Evolutionary conservation across 1,140 invertebrate species (phyloP).

Genomic region (Rhysida immarginata): DNA sequence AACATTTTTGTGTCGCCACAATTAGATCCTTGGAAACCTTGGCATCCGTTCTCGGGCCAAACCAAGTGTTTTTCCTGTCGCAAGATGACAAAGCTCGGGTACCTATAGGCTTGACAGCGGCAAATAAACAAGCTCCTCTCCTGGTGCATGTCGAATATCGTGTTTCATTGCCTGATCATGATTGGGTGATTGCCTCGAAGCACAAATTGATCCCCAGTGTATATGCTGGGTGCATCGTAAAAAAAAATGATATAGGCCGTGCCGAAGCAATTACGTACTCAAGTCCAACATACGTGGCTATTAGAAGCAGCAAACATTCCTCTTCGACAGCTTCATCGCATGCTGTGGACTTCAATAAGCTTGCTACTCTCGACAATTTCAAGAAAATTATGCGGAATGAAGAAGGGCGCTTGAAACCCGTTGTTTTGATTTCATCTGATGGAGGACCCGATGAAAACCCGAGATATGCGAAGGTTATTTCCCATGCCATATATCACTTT

Average conservation of each 20-base stretch:
- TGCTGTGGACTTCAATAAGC: conserved; percentile 22
- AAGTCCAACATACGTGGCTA: conserved; percentile 31
- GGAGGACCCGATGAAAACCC: conserved; percentile 32
- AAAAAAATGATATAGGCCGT: conserved; percentile 20
- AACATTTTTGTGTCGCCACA: conserved; percentile 17
- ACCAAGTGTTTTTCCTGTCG: conserved; percentile 19
- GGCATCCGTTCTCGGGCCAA: conserved; percentile 17
- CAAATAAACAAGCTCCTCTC: conserved; percentile 26
- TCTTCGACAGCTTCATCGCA: conserved; percentile 24
- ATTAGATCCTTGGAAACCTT: conserved; percentile 18
- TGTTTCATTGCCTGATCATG: conserved; percentile 29
- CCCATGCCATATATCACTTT: conserved; percentile 25
- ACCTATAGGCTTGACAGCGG: conserved; percentile 29
- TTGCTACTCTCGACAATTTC: conserved; percentile 15
- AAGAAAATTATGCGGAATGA: conserved; percentile 18
- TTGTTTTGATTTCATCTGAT: conserved; percentile 27
- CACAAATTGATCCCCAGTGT: conserved; percentile 28
- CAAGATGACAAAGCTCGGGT: conserved; percentile 32
- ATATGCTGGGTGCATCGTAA: conserved; percentile 23
- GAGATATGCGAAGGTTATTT: conserved; percentile 24
- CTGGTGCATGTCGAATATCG: conserved; percentile 30
- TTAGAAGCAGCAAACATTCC: conserved; percentile 24
- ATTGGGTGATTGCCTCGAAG: conserved; percentile 26
- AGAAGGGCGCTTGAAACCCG: conserved; percentile 21
- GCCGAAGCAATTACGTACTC: conserved; percentile 23